phyloP scores from a whole-genome alignment of 2,888 invertebrate species.

The Andrena trimmerana region DNA sequence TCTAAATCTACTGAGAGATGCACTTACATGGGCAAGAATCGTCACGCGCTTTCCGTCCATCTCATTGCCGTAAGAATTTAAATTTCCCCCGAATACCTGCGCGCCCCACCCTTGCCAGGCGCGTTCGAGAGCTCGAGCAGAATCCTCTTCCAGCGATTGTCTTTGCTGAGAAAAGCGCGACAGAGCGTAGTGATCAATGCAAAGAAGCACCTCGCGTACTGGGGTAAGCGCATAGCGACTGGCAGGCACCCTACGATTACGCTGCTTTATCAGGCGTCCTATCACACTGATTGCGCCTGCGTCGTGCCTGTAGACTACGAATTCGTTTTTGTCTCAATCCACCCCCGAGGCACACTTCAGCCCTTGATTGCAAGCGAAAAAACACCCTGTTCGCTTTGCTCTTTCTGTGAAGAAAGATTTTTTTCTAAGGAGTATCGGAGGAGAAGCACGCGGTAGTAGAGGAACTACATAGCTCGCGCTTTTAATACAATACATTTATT shows the following conservation, averaged over 20 bases:
- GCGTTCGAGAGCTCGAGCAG: conserved; percentile 24
- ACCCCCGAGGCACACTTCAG: not conserved
- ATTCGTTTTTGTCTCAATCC: conserved; percentile 7
- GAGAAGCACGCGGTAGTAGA: too few relatives aligned
- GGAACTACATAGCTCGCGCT: too few relatives aligned
- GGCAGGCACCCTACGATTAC: conserved; percentile 60
- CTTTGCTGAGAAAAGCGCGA: conserved; percentile 17
- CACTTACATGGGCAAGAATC: conserved; percentile 70
- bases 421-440: too few relatives aligned
- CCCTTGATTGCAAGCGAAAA: not conserved
- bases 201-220: conserved; percentile 66
- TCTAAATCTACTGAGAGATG: not conserved
- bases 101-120: not conserved
- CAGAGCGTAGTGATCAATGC: conserved; percentile 63
- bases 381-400: not conserved
- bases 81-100: conserved; percentile 6
- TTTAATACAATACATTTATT: too few relatives aligned
- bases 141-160: conserved; percentile 28
- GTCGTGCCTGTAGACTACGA: conserved; percentile 27
- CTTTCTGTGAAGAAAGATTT: too few relatives aligned
- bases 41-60: conserved; percentile 72
- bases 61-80: conserved; percentile 68
- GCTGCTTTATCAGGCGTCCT: conserved; percentile 62
- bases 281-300: conserved; percentile 68
- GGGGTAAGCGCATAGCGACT: conserved; percentile 71